These are phyloP conservation scores for Drosophila seguyi DNA, from an alignment of 1,140 invertebrate genomes.

Conservation along the genomic window DNA sequence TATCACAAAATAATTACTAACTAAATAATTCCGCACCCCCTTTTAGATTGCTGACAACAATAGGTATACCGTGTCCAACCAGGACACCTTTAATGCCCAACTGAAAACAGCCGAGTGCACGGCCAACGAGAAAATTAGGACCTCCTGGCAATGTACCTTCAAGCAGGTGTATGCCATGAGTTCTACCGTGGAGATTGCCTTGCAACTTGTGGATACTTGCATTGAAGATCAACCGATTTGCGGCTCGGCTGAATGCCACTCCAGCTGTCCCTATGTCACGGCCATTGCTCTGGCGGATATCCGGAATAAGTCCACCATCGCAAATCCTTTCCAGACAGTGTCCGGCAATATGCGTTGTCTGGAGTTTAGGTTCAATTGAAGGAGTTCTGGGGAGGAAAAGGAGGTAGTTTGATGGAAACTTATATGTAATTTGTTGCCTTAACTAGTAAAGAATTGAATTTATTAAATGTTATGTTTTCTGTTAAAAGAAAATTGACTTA, in stretches of 20 bases:
- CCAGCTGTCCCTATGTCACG: background rate
- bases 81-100: slow-evolving; percentile 41
- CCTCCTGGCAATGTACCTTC: slow-evolving; percentile 57
- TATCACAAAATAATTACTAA: background rate
- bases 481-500: background rate
- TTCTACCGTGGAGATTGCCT: background rate
- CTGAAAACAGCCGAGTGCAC: slow-evolving; percentile 40
- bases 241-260: slow-evolving; percentile 8
- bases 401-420: background rate
- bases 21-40: too few relatives aligned
- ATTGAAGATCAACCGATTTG: slow-evolving; percentile 34
- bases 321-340: slow-evolving; percentile 11
- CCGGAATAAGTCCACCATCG: slow-evolving; percentile 10
- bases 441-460: background rate
- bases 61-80: slow-evolving; percentile 21
- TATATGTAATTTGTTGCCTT: background rate
- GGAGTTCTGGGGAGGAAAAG: too few relatives aligned
- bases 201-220: slow-evolving; percentile 43
- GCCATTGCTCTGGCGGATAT: background rate
- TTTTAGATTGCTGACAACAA: slow-evolving; percentile 41
- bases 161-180: slow-evolving; percentile 18
- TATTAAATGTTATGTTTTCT: background rate
- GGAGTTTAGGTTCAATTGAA: background rate
- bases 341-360: background rate
- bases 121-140: slow-evolving; percentile 14